These are phyloP conservation scores for Acanthopagrus latus DNA, from an alignment of 2,797 vertebrate species.

Conservation along the genomic window DNA sequence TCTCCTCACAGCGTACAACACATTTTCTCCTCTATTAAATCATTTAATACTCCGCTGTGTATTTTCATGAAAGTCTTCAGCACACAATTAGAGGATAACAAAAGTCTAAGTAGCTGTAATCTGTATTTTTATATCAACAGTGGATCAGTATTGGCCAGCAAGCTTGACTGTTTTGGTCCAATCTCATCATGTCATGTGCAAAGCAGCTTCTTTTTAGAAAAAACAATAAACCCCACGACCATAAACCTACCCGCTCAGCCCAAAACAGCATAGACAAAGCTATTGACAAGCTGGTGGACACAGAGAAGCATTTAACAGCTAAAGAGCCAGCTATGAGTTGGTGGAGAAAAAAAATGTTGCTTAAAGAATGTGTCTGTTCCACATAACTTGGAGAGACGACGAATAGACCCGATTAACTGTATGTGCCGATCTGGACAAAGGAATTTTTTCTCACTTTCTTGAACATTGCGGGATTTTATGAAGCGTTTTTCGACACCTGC, in stretches of 20 bases:
- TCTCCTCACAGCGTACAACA: not conserved
- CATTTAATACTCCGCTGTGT: not conserved
- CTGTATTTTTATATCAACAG: not conserved
- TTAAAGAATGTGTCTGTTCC: not conserved
- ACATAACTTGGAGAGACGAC: too few relatives aligned
- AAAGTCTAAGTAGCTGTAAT: not conserved
- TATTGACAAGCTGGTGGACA: not conserved
- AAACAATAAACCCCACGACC: too few relatives aligned
- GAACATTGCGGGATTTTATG: too few relatives aligned
- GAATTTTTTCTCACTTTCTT: too few relatives aligned
- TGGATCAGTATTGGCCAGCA: not conserved
- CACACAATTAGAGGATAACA: not conserved
- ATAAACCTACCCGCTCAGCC: not conserved
- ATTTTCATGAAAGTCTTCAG: not conserved
- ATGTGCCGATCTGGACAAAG: too few relatives aligned
- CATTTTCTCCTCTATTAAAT: not conserved
- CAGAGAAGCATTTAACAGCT: not conserved
- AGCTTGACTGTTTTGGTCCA: too few relatives aligned
- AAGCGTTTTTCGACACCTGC: too few relatives aligned
- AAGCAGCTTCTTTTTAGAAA: too few relatives aligned
- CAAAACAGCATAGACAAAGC: not conserved
- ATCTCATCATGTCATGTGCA: too few relatives aligned
- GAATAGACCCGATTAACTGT: too few relatives aligned
- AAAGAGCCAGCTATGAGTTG: not conserved
- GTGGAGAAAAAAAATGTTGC: not conserved